phyloP scores from a whole-genome alignment of 1,140 invertebrate genomes.

The Tetramorium simillimum region DNA sequence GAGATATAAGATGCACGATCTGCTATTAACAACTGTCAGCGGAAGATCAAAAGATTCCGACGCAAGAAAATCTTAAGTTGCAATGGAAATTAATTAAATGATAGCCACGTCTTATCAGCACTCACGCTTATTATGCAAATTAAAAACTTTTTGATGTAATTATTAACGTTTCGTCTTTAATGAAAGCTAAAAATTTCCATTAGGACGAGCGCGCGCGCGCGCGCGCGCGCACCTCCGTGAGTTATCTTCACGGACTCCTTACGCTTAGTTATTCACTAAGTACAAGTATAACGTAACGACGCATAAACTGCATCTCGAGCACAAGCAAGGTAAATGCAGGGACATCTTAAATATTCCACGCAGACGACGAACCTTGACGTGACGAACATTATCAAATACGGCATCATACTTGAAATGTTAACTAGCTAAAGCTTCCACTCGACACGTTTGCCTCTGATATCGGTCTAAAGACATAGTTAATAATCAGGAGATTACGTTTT shows the following conservation, averaged over 20 bases:
- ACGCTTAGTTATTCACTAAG: conserved; percentile 1
- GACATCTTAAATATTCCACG: conserved; percentile 54
- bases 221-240: not conserved
- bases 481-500: conserved; percentile 13
- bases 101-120: not conserved
- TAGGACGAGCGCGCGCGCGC: not conserved
- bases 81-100: not conserved
- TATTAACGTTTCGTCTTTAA: not conserved
- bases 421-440: not conserved
- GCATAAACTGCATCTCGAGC: conserved; percentile 35
- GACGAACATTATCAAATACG: conserved; percentile 52
- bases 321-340: conserved; percentile 32
- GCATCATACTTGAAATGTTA: conserved; percentile 38
- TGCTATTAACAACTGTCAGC: not conserved
- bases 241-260: not conserved
- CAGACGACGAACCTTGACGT: conserved; percentile 48
- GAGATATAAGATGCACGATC: not conserved
- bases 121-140: not conserved
- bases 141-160: not conserved
- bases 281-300: conserved; percentile 21
- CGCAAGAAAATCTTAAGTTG: not conserved
- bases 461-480: conserved; percentile 13
- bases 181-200: not conserved
- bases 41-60: not conserved
- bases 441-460: conserved; percentile 9